Evolutionary conservation across 2,888 invertebrate species (phyloP), one percentile per base, ranked within the genome.

Genomic region (Augiades crinisus): DNA sequence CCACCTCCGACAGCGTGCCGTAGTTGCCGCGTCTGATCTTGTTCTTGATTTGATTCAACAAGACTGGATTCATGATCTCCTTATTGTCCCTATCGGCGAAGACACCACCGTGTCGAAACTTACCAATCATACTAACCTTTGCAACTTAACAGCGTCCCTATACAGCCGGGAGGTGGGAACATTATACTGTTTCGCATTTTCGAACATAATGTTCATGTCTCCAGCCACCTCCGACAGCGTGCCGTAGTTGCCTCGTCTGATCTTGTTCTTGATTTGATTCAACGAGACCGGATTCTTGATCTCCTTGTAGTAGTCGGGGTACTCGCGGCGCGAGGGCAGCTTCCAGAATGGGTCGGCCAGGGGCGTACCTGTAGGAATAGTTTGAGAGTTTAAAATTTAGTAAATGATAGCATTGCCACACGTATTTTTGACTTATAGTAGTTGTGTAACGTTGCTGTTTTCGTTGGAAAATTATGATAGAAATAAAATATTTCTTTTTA

Each of bases 271-370:
- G 55, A 99, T 98, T 87, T 98, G 98, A 62, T 95, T 94, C 68
- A 99, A 86, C 0, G 99, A 98, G 63, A 99, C 94, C 0, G 99
- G 99, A 70, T 96, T 96, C 73, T 97, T 96, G 45, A 99, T 99
- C 75, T 98, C 97, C 65, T 96, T 96, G 85, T 98, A 99, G 80
- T 99, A 99, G 84, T 99, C 99, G 0, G 99, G 97, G 86, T 99
- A 98, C 60, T 94, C 94, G 52, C 98, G 91, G 37, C 94, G 95
- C 5, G 96, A 96, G 0, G 99, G 99, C 52, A 99, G 89, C 68
- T 96, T 96, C 93, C 96, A 95, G 83, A 99, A 97, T 0, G 98
- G 97, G 70, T 98, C 98, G 17, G 96, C 95, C 70, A 98, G 90
- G n/a, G 93, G 91, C 1, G 93, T 91, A n/a, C 97, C 98, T 89